Base-by-base conservation (phyloP, 2,888 invertebrate species). In the Atherix ibis region DNA sequence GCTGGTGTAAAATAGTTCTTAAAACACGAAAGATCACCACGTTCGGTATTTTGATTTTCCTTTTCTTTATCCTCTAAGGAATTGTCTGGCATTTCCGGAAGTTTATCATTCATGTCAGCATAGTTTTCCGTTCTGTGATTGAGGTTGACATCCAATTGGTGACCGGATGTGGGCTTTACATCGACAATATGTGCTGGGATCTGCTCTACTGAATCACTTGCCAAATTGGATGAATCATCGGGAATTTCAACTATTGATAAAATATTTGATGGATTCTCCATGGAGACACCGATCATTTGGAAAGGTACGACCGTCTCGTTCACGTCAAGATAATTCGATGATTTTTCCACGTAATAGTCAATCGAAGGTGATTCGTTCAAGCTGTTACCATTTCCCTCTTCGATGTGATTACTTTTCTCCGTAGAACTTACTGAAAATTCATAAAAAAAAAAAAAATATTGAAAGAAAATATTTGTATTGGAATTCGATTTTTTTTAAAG, bases 11-110 rank as follows among this genome's bases (percentile, higher is more conserved):
- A 45, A 24, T 36, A 38, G 29, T 41, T 33, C 13, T 39, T 37
- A 26, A 43, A 33, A 34, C 45, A 45, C 12, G 45, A 44, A 36
- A 44, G 42, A 44, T 45, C 45, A 19, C 45, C 44, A 27, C 22
- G 30, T 14, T 34, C 26, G 25, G 22, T 34, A 9, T 25, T 14
- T 31, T 26, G 31, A 31, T 30, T 31, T 34, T 34, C 27, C 4
- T 14, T 32, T 15, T 36, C 27, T 8, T 17, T 17, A 6, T 26
- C 32, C 8, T 18, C 18, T 12, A 8, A 17, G 19, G 3, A 15
- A 8, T 28, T 29, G 8, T 29, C 16, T 9, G 8, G 12, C 15
- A 25, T 25, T 10, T 35, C 26, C 18, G 31, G 13, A 24, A 14
- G 17, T 15, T 10, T 12, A n/a, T 35, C 28, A 17, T 26, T 29